A percentile compares a stretch with the other conserved stretches of the same genome.
Conservation (phyloP, 2,797 vertebrate genomes). For the Sphenopsis melanotis region DNA sequence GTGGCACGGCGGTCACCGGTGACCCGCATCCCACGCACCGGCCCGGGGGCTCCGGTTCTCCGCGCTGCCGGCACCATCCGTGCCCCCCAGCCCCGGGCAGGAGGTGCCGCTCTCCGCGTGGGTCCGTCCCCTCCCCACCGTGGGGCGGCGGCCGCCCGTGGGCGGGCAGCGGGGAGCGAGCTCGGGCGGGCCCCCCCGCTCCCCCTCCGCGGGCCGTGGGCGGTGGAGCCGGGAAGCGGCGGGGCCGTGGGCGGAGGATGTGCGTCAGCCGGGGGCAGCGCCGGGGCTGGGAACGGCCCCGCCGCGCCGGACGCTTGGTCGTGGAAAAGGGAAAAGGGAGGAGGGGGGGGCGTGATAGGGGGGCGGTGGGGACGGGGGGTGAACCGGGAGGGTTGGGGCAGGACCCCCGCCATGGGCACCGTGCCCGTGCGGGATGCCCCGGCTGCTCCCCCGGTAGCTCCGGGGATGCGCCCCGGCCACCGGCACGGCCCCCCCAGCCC, state of each 20-base stretch:
- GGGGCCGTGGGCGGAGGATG: constrained; percentile 18
- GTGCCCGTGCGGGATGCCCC: background rate
- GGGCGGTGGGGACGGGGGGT: background rate
- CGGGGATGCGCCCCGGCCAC: background rate
- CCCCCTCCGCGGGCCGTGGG: background rate
- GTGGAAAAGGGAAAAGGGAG: background rate
- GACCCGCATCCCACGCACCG: background rate
- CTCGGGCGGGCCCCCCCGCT: background rate
- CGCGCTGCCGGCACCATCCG: background rate
- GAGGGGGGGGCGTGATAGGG: background rate
- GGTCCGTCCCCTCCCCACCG: background rate
- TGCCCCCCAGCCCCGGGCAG: background rate
- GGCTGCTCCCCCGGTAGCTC: background rate
- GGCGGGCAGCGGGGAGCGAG: background rate
- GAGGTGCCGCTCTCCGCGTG: background rate
- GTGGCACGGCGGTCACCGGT: background rate
- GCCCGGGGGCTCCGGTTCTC: too few species aligned
- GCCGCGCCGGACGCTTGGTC: background rate
- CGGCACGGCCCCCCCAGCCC: background rate
- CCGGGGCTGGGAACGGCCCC: constrained; percentile 4
- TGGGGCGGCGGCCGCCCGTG: background rate
- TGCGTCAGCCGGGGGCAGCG: constrained; percentile 27
- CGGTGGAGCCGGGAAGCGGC: constrained; percentile 18
- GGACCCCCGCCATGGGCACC: background rate
- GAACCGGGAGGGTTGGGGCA: too few species aligned